Percentiles rank a stretch among this genome's conserved stretches.
phyloP scores from a whole-genome alignment of 2,113 vertebrate genomes.

The Platanista minor region DNA sequence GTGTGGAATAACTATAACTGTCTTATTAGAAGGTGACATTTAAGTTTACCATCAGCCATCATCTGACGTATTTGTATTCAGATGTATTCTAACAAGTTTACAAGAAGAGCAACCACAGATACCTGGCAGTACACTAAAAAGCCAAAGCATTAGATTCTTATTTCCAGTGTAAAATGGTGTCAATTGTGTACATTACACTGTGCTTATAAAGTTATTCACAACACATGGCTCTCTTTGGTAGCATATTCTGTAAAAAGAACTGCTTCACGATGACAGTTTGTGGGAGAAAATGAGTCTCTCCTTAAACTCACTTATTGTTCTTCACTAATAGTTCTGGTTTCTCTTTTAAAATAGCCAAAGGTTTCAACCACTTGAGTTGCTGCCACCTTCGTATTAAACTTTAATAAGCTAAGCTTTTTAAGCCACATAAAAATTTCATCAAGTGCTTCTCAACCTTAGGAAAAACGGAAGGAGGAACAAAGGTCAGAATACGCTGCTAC shows the following conservation, averaged over 20 bases:
- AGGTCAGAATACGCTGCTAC: constrained; percentile 73
- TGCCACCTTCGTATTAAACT: constrained; percentile 82
- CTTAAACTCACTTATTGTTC: constrained; percentile 39
- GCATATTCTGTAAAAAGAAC: neutral
- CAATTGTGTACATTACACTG: neutral
- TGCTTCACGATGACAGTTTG: neutral
- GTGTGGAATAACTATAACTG: neutral
- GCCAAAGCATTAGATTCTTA: neutral
- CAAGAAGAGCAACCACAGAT: neutral
- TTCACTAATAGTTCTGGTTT: constrained; percentile 65
- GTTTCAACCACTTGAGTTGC: constrained; percentile 74
- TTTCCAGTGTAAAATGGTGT: neutral
- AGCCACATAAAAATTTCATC: constrained; percentile 87
- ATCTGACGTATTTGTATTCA: neutral
- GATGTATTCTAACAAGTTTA: neutral
- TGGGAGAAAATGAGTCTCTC: neutral
- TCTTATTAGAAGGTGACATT: neutral
- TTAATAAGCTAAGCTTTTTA: constrained; percentile 86
- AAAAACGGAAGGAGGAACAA: constrained; percentile 81
- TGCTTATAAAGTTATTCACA: neutral
- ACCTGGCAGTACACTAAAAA: neutral
- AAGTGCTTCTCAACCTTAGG: constrained; percentile 80
- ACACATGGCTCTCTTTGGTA: neutral
- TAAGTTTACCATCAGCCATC: neutral
- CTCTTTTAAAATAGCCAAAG: constrained; percentile 70